Conservation (phyloP, 1,140 invertebrate species). For the Drosophila ohnishii region DNA sequence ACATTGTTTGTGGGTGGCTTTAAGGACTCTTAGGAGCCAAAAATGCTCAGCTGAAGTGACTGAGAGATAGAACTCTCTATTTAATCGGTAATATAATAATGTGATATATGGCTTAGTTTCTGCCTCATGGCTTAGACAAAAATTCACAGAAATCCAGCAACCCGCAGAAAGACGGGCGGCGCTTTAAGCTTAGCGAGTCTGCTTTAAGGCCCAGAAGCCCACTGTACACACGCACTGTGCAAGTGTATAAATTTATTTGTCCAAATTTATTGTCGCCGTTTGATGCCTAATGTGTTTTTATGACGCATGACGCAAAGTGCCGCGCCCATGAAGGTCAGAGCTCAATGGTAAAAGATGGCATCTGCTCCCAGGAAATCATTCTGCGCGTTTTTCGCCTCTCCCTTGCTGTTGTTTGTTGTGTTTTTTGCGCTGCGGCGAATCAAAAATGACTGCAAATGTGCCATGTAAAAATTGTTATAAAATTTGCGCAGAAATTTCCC, state of each 20-base stretch:
- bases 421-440: slow-evolving; percentile 50
- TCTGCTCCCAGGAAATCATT: slow-evolving; percentile 45
- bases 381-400: not conserved
- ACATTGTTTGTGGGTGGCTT: not conserved
- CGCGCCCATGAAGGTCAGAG: slow-evolving; percentile 65
- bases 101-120: no score
- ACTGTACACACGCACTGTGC: slow-evolving; percentile 29
- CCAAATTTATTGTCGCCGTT: slow-evolving; percentile 76
- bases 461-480: slow-evolving; percentile 75
- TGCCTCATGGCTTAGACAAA: not conserved
- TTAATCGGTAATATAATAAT: no score
- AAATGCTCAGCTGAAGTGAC: not conserved
- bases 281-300: slow-evolving; percentile 77
- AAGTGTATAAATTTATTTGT: slow-evolving; percentile 61
- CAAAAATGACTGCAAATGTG: slow-evolving; percentile 79
- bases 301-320: slow-evolving; percentile 65
- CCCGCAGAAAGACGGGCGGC: not conserved
- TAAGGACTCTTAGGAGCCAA: not conserved
- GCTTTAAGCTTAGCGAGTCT: slow-evolving; percentile 6
- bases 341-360: slow-evolving; percentile 64
- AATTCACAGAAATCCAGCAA: not conserved
- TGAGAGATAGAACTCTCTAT: not conserved
- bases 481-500: slow-evolving; percentile 69
- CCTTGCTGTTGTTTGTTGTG: not conserved
- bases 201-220: slow-evolving; percentile 12